Base-by-base conservation (phyloP, 2,888 invertebrate species). In the Odontocerum albicorne region DNA sequence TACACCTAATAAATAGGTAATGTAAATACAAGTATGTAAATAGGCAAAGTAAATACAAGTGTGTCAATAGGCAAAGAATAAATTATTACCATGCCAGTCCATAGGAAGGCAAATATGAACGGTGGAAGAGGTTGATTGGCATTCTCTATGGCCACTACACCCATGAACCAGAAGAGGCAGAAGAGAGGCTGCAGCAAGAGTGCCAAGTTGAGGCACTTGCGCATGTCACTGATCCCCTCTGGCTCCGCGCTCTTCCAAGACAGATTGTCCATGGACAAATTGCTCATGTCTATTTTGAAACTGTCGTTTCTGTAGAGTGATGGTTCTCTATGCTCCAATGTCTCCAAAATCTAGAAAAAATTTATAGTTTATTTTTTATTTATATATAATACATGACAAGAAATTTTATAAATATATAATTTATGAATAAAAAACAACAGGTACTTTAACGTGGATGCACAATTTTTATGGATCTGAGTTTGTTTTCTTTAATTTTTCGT, bases 91-190 rank as follows among this genome's bases (percentile, higher is more conserved):
- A 85, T 79, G 55, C 77, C 69, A 61, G 79, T 73, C 13, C 81
- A 79, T 15, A 80, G 72, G 36, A 83, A 71, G 33, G 82, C 72
- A 64, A 83, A 84, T 47, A 83, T 76, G 1, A 81, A 73, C 0
- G 83, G 81, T 56, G 84, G 83, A 3, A 79, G 75, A 72, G 79
- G 82, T 63, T 82, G 81, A 1, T 79, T 72, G 2, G 84, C 80
- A 65, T 87, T 87, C 66, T 88, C 87, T 33, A 88, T 77, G 1
- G 87, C 87, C 21, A 87, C 77, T 3, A 88, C 87, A 1, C 85
- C 85, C 70, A 87, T 80, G 62, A 87, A 87, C 88, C 88, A 88
- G 63, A 86, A 84, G 15, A 87, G 81, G 8, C 85, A 84, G 65
- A 86, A 86, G 60, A 84, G 80, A 12, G 87, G 87, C 65, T 88